Evolutionary conservation across 2,113 vertebrate species (phyloP).

Genomic region (Ailuropoda melanoleuca): DNA sequence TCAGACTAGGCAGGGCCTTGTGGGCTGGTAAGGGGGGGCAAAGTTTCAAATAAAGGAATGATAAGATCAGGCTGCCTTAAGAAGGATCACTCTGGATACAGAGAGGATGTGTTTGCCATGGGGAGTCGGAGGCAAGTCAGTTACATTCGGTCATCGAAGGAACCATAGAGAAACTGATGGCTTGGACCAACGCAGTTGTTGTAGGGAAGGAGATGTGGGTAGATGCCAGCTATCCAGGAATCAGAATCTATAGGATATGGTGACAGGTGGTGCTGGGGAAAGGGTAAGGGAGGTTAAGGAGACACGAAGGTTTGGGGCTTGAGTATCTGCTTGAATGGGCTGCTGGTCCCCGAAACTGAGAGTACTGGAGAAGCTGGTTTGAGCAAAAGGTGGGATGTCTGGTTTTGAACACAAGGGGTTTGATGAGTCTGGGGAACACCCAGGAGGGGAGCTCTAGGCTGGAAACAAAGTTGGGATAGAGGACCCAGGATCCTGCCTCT

Average conservation of each 20-base stretch:
- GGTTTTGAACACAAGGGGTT: background rate
- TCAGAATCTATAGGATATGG: background rate
- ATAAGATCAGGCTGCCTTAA: background rate
- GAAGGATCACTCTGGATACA: background rate
- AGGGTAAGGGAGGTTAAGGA: background rate
- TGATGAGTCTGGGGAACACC: background rate
- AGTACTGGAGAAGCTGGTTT: background rate
- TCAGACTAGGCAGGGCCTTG: background rate
- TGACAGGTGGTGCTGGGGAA: background rate
- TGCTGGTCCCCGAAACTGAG: background rate
- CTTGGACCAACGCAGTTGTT: background rate
- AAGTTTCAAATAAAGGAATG: background rate
- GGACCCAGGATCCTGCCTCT: background rate
- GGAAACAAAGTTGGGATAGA: background rate
- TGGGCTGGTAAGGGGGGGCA: background rate
- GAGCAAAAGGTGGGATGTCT: background rate
- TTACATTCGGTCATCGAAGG: background rate
- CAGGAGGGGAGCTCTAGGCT: background rate
- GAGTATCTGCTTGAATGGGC: background rate
- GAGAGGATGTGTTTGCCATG: background rate
- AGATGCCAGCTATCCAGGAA: background rate
- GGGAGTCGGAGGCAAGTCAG: background rate
- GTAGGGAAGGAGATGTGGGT: background rate
- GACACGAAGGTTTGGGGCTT: too few relatives aligned
- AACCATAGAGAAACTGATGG: background rate